Base-by-base conservation (phyloP, 2,113 vertebrate species). In the Corythornis cristatus region DNA sequence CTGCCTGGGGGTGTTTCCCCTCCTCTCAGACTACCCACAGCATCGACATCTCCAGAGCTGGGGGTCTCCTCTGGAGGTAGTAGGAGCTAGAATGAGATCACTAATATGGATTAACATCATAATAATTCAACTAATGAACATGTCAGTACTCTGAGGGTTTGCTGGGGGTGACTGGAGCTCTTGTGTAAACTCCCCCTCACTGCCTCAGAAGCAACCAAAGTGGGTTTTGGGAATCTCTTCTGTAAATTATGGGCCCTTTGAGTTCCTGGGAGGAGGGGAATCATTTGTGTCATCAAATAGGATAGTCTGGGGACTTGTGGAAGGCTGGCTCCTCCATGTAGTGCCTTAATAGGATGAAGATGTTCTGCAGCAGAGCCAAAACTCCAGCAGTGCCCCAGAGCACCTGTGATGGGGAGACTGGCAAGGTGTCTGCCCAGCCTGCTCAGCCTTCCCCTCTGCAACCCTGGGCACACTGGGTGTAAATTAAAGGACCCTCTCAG, bases 361-460 rank as follows among this genome's bases (percentile, higher is more conserved):
- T 56, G 57, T 58, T 64, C 29, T 77, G 33, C n/a, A 51, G 51
- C 53, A 73, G 42, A 90, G 56, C 45, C 40, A 45, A 54, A 42
- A 14, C 11, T 19, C 2, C 1, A 48, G 54, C 35, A 3, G 4
- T 31, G 35, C 33, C 53, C 9, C 48, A 14, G 67, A 6, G 50
- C 29, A 20, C 28, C 50, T 31, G 0, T 15, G 35, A 14, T 1
- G 4, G 85, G 12, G 57, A 50, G 14, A 13, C 56, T 3, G 0
- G 5, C 50, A 51, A 14, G 12, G 1, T 12, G 5, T 5, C 48
- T 4, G 33, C 11, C 17, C 78, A 18, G 31, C n/a, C 28, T 4
- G 33, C 11, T 20, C 78, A 18, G 31, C n/a, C 28, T 4, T 15
- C 58, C 64, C 15, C 10, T 46, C 40, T 43, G 76, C 72, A 43